Evolutionary conservation across 2,797 vertebrate species (phyloP).

Genomic region (Alosa sapidissima): DNA sequence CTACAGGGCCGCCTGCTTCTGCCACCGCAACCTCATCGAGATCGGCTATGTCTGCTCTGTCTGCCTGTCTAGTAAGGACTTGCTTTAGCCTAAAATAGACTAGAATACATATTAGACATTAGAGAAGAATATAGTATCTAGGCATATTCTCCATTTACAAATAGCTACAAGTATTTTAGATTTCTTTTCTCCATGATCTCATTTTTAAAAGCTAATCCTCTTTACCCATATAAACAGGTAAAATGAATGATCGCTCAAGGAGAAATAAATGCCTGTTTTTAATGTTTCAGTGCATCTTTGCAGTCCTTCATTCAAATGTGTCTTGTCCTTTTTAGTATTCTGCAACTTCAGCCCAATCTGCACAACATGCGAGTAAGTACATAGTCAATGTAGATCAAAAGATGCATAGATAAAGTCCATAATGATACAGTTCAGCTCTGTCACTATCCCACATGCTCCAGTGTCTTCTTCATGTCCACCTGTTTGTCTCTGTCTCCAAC

Average conservation of each 20-base stretch:
- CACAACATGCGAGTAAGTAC: conserved; percentile 98
- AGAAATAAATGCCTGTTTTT: not conserved
- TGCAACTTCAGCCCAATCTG: conserved; percentile 99
- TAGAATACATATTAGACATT: not conserved
- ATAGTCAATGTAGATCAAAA: not conserved
- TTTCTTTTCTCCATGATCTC: too few relatives aligned
- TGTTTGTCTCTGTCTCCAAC: conserved; percentile 45
- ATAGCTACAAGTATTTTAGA: too few relatives aligned
- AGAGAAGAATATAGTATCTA: not conserved
- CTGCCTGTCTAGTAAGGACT: conserved; percentile 91
- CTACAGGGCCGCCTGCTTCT: conserved; percentile 97
- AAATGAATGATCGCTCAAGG: not conserved
- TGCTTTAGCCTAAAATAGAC: not conserved
- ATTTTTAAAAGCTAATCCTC: too few relatives aligned
- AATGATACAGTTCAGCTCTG: not conserved
- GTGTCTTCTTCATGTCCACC: not conserved
- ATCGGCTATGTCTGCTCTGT: conserved; percentile 98
- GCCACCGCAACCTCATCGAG: conserved; percentile 94
- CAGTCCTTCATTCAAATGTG: not conserved
- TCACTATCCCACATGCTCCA: not conserved
- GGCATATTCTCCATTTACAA: too few relatives aligned
- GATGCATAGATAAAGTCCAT: too few relatives aligned
- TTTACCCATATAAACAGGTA: not conserved
- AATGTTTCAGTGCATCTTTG: not conserved
- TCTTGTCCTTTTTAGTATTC: conserved; percentile 80